Base-by-base conservation (phyloP, 2,888 invertebrate genomes). In the Meteorus colon region DNA sequence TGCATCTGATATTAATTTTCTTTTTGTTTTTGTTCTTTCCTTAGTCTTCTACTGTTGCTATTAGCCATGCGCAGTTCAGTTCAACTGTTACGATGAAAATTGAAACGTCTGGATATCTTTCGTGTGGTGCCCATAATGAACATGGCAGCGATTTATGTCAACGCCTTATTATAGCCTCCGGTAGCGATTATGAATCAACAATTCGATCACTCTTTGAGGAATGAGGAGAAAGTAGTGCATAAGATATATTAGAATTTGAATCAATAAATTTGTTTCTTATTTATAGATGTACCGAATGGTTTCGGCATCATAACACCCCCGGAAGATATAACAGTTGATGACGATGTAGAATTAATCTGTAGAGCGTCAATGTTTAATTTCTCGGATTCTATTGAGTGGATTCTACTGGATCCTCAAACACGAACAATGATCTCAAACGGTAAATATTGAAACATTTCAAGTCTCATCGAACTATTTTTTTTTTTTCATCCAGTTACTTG, bases 261-360 rank as follows among this genome's bases (percentile, higher is more conserved):
- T 29, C n/a, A 19, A 71, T 51, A 71, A 62, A 41, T 41, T 41
- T 41, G 34, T 41, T 41, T 12, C 12, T 41, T 12, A 41, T 12
- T 12, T 41, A 10, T 6, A 91, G 92, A 92, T 82, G 89, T 91
- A 4, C 77, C 85, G 51, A 85, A 89, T 59, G 91, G 91, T 10
- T 90, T 91, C 75, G 87, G 86, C 55, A 86, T 91, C 19, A 89
- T 91, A 51, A 80, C 77, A 5, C 82, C 84, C 24, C 74, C 80
- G 79, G 24, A 77, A 78, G 66, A 80, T 78, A 62, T 91, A 0
- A 92, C 93, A 0, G 89, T 90, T 37, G 92, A 92, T 0, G 94
- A 94, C 79, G 84, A 91, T 73, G 84, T 94, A 0, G 88, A 86
- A 19, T 81, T 94, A 6, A 91, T 89, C 4, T 95, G 95, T 85